A percentile compares a stretch with the other conserved stretches of the same genome.
Conservation (phyloP, 2,113 vertebrate species). For the Centropristis striata region DNA sequence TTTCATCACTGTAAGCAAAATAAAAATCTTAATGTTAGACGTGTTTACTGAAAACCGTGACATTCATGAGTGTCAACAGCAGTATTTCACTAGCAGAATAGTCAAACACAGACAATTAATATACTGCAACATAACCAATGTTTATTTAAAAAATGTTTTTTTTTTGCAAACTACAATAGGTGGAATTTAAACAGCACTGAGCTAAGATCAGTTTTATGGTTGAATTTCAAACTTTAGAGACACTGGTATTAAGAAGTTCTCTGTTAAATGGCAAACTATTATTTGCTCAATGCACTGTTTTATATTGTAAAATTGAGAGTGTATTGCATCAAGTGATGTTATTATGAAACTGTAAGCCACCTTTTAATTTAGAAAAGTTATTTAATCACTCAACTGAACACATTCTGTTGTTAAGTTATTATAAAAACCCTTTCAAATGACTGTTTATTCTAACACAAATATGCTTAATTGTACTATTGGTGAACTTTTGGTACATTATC, state of each 20-base stretch:
- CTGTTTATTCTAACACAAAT: background rate
- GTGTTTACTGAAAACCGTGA: background rate
- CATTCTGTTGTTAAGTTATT: background rate
- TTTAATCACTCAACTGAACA: background rate
- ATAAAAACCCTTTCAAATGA: background rate
- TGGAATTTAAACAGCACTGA: background rate
- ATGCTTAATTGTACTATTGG: too few species aligned
- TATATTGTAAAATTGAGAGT: background rate
- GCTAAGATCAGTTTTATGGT: background rate
- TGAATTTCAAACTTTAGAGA: background rate
- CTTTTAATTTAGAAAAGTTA: background rate
- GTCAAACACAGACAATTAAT: too few species aligned
- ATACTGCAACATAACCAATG: background rate
- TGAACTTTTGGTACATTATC: too few species aligned
- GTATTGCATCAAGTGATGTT: background rate
- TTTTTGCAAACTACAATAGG: background rate
- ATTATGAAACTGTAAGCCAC: background rate
- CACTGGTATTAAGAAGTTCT: too few species aligned
- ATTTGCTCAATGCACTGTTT: background rate
- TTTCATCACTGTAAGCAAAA: constrained; percentile 21
- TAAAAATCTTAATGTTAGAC: background rate
- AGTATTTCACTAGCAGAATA: too few species aligned
- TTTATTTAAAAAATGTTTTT: background rate
- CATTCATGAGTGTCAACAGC: background rate
- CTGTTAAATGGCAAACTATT: background rate